Conservation (phyloP, 2,797 vertebrate species). For the Sebastiscus tertius region DNA sequence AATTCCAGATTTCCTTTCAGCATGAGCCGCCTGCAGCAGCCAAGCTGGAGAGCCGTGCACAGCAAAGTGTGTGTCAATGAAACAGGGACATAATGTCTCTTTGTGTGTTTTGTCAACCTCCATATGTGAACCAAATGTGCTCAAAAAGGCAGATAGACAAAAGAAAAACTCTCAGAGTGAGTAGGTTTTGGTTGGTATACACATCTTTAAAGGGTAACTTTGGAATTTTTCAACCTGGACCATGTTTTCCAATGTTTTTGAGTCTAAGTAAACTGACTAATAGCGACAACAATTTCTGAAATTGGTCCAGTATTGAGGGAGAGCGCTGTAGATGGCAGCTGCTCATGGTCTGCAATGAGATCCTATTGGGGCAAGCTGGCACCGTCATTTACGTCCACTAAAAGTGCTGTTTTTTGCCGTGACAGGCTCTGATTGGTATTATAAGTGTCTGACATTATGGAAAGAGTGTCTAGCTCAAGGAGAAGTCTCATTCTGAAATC, state of each 20-base stretch:
- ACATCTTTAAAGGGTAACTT: background rate
- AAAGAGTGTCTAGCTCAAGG: background rate
- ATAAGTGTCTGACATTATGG: background rate
- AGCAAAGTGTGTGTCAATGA: background rate
- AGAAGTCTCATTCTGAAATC: background rate
- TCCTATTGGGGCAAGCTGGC: background rate
- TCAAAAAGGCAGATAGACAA: background rate
- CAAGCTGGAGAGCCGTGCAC: background rate
- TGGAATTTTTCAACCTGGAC: background rate
- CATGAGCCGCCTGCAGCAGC: background rate
- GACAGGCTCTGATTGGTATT: background rate
- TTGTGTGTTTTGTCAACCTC: background rate
- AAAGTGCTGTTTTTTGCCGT: background rate
- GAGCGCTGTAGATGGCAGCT: background rate
- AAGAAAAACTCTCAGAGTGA: background rate
- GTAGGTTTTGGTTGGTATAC: background rate
- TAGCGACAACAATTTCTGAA: background rate
- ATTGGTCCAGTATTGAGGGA: background rate
- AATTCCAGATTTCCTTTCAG: conserved; percentile 7
- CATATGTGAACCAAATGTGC: conserved; percentile 11
- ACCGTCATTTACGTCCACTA: background rate
- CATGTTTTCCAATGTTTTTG: background rate
- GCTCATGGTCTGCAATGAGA: background rate
- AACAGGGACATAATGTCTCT: background rate
- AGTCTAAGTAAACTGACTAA: background rate